A percentile compares a stretch with the other conserved stretches of the same genome.
These are phyloP conservation scores for Hypocryptadius cinnamomeus DNA, from an alignment of 2,113 vertebrate species.

Conservation along the genomic window DNA sequence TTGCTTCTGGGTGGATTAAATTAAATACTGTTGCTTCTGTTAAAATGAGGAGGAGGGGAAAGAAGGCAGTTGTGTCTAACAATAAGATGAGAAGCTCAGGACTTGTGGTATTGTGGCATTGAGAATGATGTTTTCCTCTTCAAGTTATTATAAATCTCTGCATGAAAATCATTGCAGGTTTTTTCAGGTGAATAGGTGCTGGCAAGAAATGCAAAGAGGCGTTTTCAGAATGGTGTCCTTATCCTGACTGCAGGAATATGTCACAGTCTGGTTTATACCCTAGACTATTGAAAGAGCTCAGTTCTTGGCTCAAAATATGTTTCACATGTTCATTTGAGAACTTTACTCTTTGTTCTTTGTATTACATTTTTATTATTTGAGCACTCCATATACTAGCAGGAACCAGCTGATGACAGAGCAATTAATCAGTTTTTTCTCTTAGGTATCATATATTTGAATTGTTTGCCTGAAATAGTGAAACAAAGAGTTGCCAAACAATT, in stretches of 20 bases:
- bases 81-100: neutral
- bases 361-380: constrained; percentile 8
- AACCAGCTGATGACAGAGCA: constrained; percentile 21
- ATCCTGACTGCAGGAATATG: neutral
- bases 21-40: constrained; percentile 17
- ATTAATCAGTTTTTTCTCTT: neutral
- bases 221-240: neutral
- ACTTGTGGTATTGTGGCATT: neutral
- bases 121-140: neutral
- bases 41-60: neutral
- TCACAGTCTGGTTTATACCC: neutral
- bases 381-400: neutral
- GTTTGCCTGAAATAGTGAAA: constrained; percentile 6
- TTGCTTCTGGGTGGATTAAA: constrained; percentile 41
- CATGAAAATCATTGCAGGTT: neutral
- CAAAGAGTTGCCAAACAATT: neutral
- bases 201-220: neutral
- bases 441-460: neutral
- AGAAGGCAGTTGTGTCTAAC: neutral
- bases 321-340: neutral
- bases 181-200: neutral
- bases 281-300: neutral
- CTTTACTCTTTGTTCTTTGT: constrained; percentile 5
- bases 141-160: neutral
- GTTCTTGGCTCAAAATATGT: neutral